Base-by-base conservation (phyloP, 2,797 vertebrate genomes). In the Galago senegalensis region DNA sequence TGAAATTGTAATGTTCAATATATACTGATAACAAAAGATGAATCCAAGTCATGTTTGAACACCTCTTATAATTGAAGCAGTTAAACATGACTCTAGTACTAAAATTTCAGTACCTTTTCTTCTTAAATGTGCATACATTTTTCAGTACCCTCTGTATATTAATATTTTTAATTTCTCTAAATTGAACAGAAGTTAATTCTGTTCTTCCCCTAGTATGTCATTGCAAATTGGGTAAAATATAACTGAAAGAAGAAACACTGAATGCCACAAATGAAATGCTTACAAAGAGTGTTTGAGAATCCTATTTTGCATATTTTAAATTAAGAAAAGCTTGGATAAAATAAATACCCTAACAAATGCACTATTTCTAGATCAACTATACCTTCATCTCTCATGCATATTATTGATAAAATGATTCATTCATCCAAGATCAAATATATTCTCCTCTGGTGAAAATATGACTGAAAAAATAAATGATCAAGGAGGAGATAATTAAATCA, bases 401-500 rank as follows among this genome's bases (percentile, higher is more conserved):
- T 7, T 60, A 37, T 43, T 93, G 76, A 95, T 49, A 63, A 60
- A 90, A 85, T 53, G 12, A 23, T 89, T 92, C 49, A 63, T 88
- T 94, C 61, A 82, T 65, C 46, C 27, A 58, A 75, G 67, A 85
- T 77, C 49, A 95, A 92, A 75, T 87, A 81, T 63, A 87, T 72
- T 90, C 29, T 83, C 11, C 67, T 81, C 29, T 83, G 29, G 29
- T 87, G 31, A 93, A 95, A 93, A 89, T 23, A 67, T 91, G 40
- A 81, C 82, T 88, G 8, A 84, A 70, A 93, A 97, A 90, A 75
- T 94, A 92, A 79, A 92, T 49, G 56, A 92, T 96, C 85, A 70
- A 65, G 40, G 43, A 95, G 18, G 25, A 97, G 69, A 91, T 92
- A 93, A 97, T 95, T 92, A 94, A 96, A 95, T 92, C 69, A 89